Evolutionary conservation across 2,888 invertebrate species (phyloP), one percentile per base, ranked within the genome.

Genomic region (Elmis aenea): DNA sequence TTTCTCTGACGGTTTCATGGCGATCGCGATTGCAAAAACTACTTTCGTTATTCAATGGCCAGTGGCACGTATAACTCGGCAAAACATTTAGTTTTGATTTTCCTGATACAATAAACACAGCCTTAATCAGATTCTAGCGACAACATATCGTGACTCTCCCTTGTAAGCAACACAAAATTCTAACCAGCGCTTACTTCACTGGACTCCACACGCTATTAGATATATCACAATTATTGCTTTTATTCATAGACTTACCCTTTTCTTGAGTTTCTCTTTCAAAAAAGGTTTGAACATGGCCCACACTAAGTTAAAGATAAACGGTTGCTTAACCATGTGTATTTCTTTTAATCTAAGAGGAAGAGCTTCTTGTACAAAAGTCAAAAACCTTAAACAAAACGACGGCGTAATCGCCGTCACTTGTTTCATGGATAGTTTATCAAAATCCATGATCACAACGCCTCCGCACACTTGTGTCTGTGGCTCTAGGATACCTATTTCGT

Each of bases 201-300:
- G n/a, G n/a, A n/a, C n/a, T n/a, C n/a, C n/a, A n/a, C n/a, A n/a
- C n/a, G n/a, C n/a, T n/a, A n/a, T n/a, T n/a, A n/a, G n/a, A n/a
- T n/a, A n/a, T n/a, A n/a, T n/a, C n/a, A n/a, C n/a, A n/a, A n/a
- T n/a, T n/a, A n/a, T n/a, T n/a, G n/a, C n/a, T n/a, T n/a, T n/a
- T n/a, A n/a, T n/a, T n/a, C n/a, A 14, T 30, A 11, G 22, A 71
- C 81, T 75, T 64, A 85, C 85, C 66, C 85, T 79, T 48, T 71
- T 79, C 66, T 79, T 81, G n/a, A 90, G 73, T 63, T 90, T 90
- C 52, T 85, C 83, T 49, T 75, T 75, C 52, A 89, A 79, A 60
- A 89, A 82, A 4, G 87, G 88, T 66, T 87, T 88, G 73, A 89
- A 89, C 63, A 89, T 77, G 29, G 75, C 70, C 88, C 88, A 90